Evolutionary conservation across 2,888 invertebrate genomes (phyloP).

Genomic region (Pseudanteris insignis): DNA sequence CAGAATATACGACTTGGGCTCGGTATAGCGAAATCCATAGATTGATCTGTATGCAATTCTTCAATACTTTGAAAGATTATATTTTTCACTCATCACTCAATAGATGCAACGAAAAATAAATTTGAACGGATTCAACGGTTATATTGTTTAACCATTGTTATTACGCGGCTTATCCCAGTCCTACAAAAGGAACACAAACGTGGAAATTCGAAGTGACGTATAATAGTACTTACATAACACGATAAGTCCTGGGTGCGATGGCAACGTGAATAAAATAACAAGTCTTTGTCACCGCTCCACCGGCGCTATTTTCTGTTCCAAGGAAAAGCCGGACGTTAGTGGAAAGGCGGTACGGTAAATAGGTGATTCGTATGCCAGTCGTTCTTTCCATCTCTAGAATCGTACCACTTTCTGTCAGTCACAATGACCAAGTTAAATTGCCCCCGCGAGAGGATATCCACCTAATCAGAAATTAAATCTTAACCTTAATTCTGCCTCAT

Average conservation of each 20-base stretch:
- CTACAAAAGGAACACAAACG: slow-evolving; percentile 5
- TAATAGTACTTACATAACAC: slow-evolving; percentile 22
- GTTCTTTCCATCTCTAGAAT: slow-evolving; percentile 63
- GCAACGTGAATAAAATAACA: slow-evolving; percentile 43
- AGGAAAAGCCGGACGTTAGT: slow-evolving; percentile 50
- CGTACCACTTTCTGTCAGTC: slow-evolving; percentile 63
- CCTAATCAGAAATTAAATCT: slow-evolving; percentile 66
- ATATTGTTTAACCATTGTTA: too few relatives aligned
- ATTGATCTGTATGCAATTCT: too few relatives aligned
- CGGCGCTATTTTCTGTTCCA: slow-evolving; percentile 35
- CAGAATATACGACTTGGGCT: too few relatives aligned
- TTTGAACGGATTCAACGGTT: too few relatives aligned
- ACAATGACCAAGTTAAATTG: slow-evolving; percentile 62
- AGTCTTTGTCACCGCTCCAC: slow-evolving; percentile 38
- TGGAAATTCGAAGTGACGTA: slow-evolving; percentile 14
- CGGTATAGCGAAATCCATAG: too few relatives aligned
- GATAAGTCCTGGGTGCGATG: slow-evolving; percentile 18
- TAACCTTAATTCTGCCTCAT: slow-evolving; percentile 57
- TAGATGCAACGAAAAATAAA: too few relatives aligned
- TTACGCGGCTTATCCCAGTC: too few relatives aligned
- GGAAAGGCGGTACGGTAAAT: slow-evolving; percentile 55
- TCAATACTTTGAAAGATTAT: too few relatives aligned
- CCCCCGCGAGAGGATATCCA: slow-evolving; percentile 53
- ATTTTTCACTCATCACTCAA: too few relatives aligned
- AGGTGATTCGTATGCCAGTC: slow-evolving; percentile 64